Evolutionary conservation across 2,797 vertebrate genomes (phyloP).

Genomic region (Coendou prehensilis): DNA sequence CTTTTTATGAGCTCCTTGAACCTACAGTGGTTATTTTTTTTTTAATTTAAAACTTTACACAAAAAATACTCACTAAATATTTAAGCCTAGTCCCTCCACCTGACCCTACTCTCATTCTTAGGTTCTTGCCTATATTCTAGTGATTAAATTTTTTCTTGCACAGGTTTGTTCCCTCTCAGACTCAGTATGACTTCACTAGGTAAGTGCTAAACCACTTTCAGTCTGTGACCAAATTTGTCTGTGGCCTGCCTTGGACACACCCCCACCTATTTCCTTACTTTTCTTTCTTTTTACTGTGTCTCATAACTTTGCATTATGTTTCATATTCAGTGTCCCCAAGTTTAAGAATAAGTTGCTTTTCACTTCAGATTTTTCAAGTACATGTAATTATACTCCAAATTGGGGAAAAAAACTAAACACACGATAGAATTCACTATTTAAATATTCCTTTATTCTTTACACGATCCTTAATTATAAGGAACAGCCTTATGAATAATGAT

Average conservation of each 20-base stretch:
- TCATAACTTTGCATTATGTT: neutral
- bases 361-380: conserved; percentile 27
- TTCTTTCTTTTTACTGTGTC: neutral
- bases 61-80: neutral
- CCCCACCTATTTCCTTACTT: neutral
- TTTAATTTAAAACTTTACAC: neutral
- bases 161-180: neutral
- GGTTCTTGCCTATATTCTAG: neutral
- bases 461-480: neutral
- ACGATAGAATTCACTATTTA: neutral
- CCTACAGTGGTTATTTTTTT: neutral
- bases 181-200: neutral
- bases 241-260: neutral
- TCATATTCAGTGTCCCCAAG: neutral
- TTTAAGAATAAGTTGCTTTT: conserved; percentile 22
- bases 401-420: neutral
- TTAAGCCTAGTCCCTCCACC: neutral
- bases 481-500: neutral
- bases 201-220: neutral
- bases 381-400: neutral
- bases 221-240: neutral
- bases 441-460: neutral
- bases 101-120: neutral
- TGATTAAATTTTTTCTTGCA: neutral
- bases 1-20: neutral